Percentiles rank a stretch among this genome's conserved stretches.
phyloP scores from a whole-genome alignment of 2,797 vertebrate species.

The Siniperca obscura region DNA sequence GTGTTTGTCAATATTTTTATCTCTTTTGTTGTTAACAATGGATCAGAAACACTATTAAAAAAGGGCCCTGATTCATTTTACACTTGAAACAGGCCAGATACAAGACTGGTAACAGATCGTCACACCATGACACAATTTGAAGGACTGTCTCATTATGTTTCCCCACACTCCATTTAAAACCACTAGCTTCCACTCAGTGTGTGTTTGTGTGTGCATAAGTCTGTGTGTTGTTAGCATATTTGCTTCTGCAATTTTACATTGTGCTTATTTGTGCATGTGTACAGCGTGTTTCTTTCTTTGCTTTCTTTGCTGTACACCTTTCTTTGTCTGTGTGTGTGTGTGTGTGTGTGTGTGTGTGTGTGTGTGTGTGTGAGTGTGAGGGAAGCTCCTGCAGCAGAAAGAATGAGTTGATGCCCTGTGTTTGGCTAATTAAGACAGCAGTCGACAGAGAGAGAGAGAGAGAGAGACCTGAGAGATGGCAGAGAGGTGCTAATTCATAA shows the following conservation, averaged over 20 bases:
- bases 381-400: constrained; percentile 75
- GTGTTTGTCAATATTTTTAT: too few relatives aligned
- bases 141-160: constrained; percentile 83
- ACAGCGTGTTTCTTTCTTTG: too few relatives aligned
- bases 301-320: too few relatives aligned
- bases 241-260: constrained; percentile 46
- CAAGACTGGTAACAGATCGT: constrained; percentile 76
- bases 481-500: constrained; percentile 90
- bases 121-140: constrained; percentile 79
- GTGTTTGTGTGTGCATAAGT: constrained; percentile 23
- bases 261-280: constrained; percentile 31
- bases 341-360: constrained; percentile 7
- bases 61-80: constrained; percentile 76
- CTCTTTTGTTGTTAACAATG: too few relatives aligned
- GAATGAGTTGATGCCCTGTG: constrained; percentile 80
- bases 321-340: constrained; percentile 19
- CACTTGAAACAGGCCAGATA: constrained; percentile 77
- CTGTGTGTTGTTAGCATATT: constrained; percentile 25
- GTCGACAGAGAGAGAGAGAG: constrained; percentile 72
- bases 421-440: constrained; percentile 92
- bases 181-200: constrained; percentile 47
- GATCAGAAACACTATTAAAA: too few relatives aligned
- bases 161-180: constrained; percentile 82
- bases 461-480: constrained; percentile 82
- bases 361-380: constrained; percentile 8